A percentile compares a stretch with the other conserved stretches of the same genome.
Evolutionary conservation across 2,888 invertebrate species (phyloP).

Genomic region (Helleia helle): DNA sequence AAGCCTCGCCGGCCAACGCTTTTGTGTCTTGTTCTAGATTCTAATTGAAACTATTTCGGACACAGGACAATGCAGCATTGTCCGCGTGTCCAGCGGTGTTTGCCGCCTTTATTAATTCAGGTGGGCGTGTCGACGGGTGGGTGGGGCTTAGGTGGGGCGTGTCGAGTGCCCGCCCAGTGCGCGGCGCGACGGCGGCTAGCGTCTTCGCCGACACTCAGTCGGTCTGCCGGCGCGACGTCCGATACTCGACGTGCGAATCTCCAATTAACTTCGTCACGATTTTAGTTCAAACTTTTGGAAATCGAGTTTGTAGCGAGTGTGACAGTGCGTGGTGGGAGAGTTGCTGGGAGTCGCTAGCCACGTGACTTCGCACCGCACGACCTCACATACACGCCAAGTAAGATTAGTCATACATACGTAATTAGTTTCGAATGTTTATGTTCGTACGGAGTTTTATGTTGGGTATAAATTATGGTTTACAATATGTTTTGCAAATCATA

Average conservation of each 20-base stretch:
- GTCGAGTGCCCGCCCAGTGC: conserved; percentile 41
- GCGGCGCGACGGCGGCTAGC: conserved; percentile 30
- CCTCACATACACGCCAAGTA: conserved; percentile 57
- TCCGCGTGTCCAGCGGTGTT: conserved; percentile 71
- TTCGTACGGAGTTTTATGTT: too few relatives aligned
- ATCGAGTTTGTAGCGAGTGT: neutral
- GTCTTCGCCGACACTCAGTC: conserved; percentile 42
- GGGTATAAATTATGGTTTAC: too few relatives aligned
- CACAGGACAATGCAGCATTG: conserved; percentile 68
- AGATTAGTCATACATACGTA: conserved; percentile 32
- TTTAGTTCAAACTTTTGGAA: conserved; percentile 26
- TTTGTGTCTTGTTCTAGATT: conserved; percentile 62
- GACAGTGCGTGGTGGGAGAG: conserved; percentile 3
- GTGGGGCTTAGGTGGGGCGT: conserved; percentile 41
- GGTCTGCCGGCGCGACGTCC: conserved; percentile 56
- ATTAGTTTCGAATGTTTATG: too few relatives aligned
- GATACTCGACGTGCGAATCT: conserved; percentile 42
- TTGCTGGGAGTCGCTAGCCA: conserved; percentile 1
- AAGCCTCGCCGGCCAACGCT: conserved; percentile 54
- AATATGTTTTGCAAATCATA: too few relatives aligned
- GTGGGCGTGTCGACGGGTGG: conserved; percentile 53
- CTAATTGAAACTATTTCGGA: conserved; percentile 74
- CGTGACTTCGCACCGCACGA: conserved; percentile 32
- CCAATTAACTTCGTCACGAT: conserved; percentile 34
- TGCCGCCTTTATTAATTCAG: conserved; percentile 72